Evolutionary conservation across 2,113 vertebrate genomes (phyloP).

Genomic region (Syrrhaptes paradoxus): DNA sequence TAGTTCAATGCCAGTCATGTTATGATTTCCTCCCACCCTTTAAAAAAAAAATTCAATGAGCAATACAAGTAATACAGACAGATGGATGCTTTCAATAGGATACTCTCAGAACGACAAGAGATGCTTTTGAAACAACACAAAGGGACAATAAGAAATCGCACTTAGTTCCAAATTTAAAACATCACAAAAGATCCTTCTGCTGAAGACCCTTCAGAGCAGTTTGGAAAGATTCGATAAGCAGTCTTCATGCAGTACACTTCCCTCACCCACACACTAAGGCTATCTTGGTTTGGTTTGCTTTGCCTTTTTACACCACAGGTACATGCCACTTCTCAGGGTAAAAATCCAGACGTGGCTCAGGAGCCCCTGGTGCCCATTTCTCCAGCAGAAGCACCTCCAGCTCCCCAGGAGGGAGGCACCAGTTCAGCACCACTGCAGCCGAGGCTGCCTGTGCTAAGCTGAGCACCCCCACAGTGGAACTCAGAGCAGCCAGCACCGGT

Average conservation of each 20-base stretch:
- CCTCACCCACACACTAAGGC: rapidly evolving
- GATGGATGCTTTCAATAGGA: neutral
- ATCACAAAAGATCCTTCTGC: neutral
- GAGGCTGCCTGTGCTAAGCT: rapidly evolving
- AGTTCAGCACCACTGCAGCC: rapidly evolving
- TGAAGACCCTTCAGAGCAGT: neutral
- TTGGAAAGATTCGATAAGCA: neutral
- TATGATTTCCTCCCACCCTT: neutral
- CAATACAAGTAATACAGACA: neutral
- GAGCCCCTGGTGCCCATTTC: neutral
- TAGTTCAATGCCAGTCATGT: neutral
- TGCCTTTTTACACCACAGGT: neutral
- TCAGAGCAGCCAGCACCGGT: neutral
- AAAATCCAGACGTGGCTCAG: neutral
- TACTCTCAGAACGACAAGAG: neutral
- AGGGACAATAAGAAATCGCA: neutral
- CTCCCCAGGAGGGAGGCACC: neutral
- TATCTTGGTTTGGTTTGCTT: neutral
- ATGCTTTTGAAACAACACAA: neutral
- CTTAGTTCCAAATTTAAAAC: neutral
- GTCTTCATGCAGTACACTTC: rapidly evolving
- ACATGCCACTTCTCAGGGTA: neutral
- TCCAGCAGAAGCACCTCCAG: neutral
- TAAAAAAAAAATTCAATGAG: neutral
- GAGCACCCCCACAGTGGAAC: neutral